phyloP scores from a whole-genome alignment of 2,113 vertebrate species.

The Phyllostomus discolor region DNA sequence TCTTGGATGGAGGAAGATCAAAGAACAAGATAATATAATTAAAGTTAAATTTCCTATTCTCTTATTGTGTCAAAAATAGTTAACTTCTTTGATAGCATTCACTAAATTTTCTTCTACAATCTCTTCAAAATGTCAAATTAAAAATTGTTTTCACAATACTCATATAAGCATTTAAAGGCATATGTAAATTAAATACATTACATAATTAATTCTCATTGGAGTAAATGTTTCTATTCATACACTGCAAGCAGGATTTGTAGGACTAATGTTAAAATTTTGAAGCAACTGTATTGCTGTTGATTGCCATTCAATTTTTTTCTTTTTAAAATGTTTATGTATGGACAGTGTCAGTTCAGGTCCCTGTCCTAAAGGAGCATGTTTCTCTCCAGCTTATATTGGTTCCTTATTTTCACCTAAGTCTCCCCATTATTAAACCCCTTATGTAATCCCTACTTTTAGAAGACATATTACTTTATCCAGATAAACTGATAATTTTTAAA shows the following conservation, averaged over 20 bases:
- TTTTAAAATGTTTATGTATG: neutral
- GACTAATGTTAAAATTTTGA: neutral
- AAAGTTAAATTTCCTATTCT: neutral
- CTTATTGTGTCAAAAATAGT: neutral
- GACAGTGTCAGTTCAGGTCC: neutral
- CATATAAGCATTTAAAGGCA: neutral
- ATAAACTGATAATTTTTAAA: neutral
- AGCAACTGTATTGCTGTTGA: neutral
- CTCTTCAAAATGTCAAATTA: neutral
- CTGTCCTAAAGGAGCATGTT: neutral
- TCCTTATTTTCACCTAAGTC: neutral
- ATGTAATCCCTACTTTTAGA: neutral
- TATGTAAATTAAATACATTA: neutral
- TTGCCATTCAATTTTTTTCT: too few relatives aligned
- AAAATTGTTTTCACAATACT: neutral
- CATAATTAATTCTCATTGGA: neutral
- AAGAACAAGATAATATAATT: neutral
- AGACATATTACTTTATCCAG: neutral
- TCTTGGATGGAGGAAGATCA: neutral
- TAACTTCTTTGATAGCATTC: neutral
- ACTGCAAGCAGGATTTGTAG: neutral
- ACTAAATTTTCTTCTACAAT: neutral
- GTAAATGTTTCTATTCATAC: neutral
- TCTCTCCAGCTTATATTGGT: neutral
- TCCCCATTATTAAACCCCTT: neutral